These are phyloP conservation scores for Orthochromis malagaraziensis DNA, from an alignment of 2,113 vertebrate genomes.

Conservation along the genomic window DNA sequence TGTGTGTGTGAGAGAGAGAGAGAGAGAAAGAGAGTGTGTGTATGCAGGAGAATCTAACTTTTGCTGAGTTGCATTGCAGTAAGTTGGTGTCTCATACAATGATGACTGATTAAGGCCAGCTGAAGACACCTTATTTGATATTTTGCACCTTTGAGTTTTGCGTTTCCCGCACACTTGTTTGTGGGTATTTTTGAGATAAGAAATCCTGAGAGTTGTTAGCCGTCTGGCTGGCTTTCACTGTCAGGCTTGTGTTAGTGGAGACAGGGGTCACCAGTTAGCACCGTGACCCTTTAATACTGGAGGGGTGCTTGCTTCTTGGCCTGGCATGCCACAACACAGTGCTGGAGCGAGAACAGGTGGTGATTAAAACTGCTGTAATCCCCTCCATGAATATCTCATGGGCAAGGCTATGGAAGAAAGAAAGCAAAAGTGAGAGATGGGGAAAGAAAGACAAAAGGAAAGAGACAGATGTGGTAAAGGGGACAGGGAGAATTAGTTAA, in stretches of 20 bases:
- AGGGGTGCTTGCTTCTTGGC: constrained; percentile 47
- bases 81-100: neutral
- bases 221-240: constrained; percentile 5
- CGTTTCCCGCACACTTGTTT: neutral
- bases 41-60: neutral
- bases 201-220: neutral
- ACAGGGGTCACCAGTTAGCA: constrained; percentile 50
- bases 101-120: neutral
- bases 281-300: constrained; percentile 43
- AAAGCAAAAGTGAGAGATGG: constrained; percentile 13
- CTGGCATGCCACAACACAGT: constrained; percentile 50
- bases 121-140: neutral
- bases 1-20: too few relatives aligned
- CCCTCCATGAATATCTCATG: constrained; percentile 72
- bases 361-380: constrained; percentile 75
- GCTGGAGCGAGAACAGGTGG: constrained; percentile 72
- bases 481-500: constrained; percentile 16
- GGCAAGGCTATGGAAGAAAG: constrained; percentile 19
- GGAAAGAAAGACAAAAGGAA: constrained; percentile 24
- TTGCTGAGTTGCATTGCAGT: neutral
- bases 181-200: neutral
- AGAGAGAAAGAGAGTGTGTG: accelerated
- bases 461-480: constrained; percentile 17
- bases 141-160: neutral
- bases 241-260: constrained; percentile 24